Evolutionary conservation across 2,113 vertebrate genomes (phyloP), one percentile per base, ranked within the genome.

Genomic region (Probosciger aterrimus): DNA sequence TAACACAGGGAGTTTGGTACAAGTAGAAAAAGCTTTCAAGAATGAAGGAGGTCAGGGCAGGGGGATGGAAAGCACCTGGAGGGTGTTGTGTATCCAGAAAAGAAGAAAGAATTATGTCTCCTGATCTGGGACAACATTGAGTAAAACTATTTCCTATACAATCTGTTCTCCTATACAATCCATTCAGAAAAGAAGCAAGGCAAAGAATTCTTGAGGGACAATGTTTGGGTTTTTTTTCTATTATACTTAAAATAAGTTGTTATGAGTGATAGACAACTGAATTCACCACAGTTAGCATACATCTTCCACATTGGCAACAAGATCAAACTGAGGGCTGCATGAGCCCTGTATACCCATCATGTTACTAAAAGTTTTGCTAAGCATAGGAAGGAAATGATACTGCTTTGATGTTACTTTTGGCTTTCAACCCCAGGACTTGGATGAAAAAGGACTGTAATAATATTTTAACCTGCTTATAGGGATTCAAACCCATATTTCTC

Each of bases 331-430:
- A 74, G 25, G 55, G 35, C 59, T 79, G 5, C 16, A 31, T 1
- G 3, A 82, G 27, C 20, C 47, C 49, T 46, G 22, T 69, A 57
- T 41, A 63, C 67, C 57, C 73, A 10, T 80, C 75, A 83, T 11
- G 30, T 77, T 88, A 93, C 67, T 65, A 33, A 62, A 94, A 90
- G 41, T 85, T 88, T 88, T 83, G 49, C 71, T 93, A 74, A 86
- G 90, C 47, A 41, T 16, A 93, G 64, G 90, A 92, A 93, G 87
- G 90, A 96, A 96, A 95, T 73, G 1, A 73, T 67, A 92, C n/a
- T 47, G 71, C 76, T 96, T 95, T 88, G 67, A 96, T 93, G 88
- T 94, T 94, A 70, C 86, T 93, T 92, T 93, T 92, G 82, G 87
- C 83, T 88, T 82, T 74, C 82, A 91, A 52, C 50, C 43, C 7